phyloP scores from a whole-genome alignment of 2,797 vertebrate genomes.

The Poecilia gillii region DNA sequence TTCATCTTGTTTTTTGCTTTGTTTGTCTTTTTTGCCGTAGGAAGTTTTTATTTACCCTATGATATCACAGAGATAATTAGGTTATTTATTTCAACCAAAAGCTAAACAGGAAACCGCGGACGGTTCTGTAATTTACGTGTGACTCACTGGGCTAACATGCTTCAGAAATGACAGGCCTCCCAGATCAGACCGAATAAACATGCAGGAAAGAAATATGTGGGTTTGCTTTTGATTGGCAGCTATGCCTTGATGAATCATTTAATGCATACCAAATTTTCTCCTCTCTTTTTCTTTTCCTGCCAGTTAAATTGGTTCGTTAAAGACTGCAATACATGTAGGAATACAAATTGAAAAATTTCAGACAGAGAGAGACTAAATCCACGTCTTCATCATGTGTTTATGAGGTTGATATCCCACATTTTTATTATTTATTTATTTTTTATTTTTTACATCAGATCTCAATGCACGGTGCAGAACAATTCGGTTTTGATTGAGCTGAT shows the following conservation, averaged over 20 bases:
- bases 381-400: not conserved
- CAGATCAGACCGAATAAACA: constrained; percentile 35
- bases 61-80: constrained; percentile 9
- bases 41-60: constrained; percentile 4
- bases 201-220: constrained; percentile 25
- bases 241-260: constrained; percentile 24
- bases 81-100: constrained; percentile 2
- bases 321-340: not conserved
- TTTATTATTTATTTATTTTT: not conserved
- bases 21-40: too few species aligned
- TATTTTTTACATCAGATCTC: not conserved
- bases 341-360: not conserved
- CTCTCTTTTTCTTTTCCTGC: not conserved
- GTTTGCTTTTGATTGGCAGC: constrained; percentile 26
- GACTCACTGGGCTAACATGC: constrained; percentile 37
- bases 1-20: not conserved
- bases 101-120: constrained; percentile 12
- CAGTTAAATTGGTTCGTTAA: not conserved
- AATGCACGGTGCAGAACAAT: not conserved
- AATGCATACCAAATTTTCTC: not conserved
- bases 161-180: constrained; percentile 58
- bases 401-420: not conserved
- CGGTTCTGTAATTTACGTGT: constrained; percentile 44
- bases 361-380: not conserved
- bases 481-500: not conserved